Evolutionary conservation across 2,797 vertebrate species (phyloP), one percentile per base, ranked within the genome.

Genomic region (Chrosomus eos): DNA sequence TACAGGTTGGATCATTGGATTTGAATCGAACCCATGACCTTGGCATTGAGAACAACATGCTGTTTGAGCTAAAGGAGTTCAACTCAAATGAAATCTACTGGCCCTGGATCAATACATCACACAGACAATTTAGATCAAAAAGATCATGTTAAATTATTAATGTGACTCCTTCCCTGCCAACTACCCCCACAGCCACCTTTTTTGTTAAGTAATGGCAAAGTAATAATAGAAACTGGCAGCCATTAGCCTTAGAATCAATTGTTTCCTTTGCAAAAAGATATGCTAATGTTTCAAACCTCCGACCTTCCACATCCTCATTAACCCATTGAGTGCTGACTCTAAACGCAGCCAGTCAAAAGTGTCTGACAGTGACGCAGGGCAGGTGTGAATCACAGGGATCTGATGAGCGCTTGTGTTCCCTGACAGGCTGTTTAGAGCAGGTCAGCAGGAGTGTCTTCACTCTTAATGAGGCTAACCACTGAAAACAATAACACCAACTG

Each of bases 391-490:
- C 62, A 10, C 71, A 67, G 55, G 71, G 76, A 76, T 58, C 81
- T 82, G 88, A 86, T 84, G 85, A 80, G 40, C 38, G 7, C 55
- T 77, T 83, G 84, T 85, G 81, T 81, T 88, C 60, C 79, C 76
- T 84, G 77, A 78, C 67, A 48, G 66, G 58, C 58, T 43, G 85
- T 68, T 80, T 67, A 60, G 74, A 84, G 45, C 33, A 36, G 71
- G 80, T 64, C 83, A 82, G 67, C 64, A 67, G 66, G 53, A 84
- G 36, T 26, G 51, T 85, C 72, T 85, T 73, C 51, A 66, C 64
- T 31, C 19, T 33, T 58, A 78, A 75, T 81, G 72, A 70, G 75
- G 64, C 51, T 36, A 58, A 70, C 43, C 64, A 73, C 67, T 51
- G 40, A 73, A 38, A 85, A 85, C 74, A 86, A 82, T 64, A 86